A percentile compares a stretch with the other conserved stretches of the same genome.
Conservation (phyloP, 2,797 vertebrate genomes). For the Cyprinella venusta region DNA sequence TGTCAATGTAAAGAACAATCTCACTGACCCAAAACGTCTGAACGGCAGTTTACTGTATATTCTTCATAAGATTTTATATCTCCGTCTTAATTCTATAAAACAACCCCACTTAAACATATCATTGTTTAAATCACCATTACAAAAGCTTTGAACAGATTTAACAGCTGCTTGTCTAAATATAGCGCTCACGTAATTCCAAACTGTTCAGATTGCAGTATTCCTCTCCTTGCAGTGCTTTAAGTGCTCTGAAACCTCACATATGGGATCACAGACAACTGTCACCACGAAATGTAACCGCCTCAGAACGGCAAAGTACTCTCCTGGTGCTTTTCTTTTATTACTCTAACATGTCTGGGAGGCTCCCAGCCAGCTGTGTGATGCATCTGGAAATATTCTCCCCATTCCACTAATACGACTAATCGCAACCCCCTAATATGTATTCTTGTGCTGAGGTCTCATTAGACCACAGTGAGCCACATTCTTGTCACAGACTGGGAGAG, state of each 20-base stretch:
- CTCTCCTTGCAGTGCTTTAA: conserved; percentile 17
- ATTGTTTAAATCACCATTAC: conserved; percentile 9
- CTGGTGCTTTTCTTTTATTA: conserved; percentile 32
- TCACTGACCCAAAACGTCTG: neutral
- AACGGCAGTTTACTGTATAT: neutral
- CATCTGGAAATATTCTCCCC: conserved; percentile 23
- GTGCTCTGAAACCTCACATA: conserved; percentile 24
- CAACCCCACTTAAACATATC: neutral
- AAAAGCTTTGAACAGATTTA: conserved; percentile 12
- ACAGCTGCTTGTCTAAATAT: conserved; percentile 36
- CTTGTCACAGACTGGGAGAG: conserved; percentile 52
- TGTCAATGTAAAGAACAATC: too few relatives aligned
- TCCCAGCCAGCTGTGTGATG: conserved; percentile 36
- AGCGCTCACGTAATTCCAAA: neutral
- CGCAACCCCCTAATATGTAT: conserved; percentile 44
- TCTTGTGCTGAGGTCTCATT: conserved; percentile 47
- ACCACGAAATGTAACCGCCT: neutral
- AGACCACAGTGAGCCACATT: conserved; percentile 42
- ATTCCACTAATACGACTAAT: conserved; percentile 22
- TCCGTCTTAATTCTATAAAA: neutral
- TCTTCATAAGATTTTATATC: neutral
- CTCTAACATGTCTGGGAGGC: conserved; percentile 32
- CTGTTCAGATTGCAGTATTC: conserved; percentile 23
- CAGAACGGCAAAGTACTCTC: conserved; percentile 23
- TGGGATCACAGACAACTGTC: conserved; percentile 44